Base-by-base conservation (phyloP, 2,888 invertebrate species). In the Trissonchulus latispiculum region DNA sequence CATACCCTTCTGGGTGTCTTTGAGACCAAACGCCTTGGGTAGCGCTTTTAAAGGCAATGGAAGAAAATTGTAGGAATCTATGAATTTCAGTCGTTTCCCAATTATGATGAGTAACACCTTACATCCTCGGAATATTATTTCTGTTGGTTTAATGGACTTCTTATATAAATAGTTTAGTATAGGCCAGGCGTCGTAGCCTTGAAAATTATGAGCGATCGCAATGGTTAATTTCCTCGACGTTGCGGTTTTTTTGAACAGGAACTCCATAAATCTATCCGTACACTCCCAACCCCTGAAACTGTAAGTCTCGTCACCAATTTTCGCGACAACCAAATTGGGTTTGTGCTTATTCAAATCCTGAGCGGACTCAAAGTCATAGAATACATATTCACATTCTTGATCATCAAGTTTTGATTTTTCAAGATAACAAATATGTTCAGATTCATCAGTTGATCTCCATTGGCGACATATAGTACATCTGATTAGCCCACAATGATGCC, bases 201-300 rank as follows among this genome's bases (percentile, higher is more conserved):
- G 23, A 3, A 66, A 2, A 35, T 75, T 74, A 48, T 76, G 76
- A 0, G 76, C 76, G 2, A 77, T 37, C 8, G 33, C 70, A 23
- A 18, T 70, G 48, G 23, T 48, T 15, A 15, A 23, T 48, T 48
- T 48, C 48, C 23, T 48, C 8, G 48, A 48, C 48, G 8, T 48
- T 15, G 8, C 23, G 23, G 23, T 48, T 3, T 29, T 8, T 15
- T 33, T 33, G 33, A 64, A 31, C 33, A 64, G 28, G 8, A 31
- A 15, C 18, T 28, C 8, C 64, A 64, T 64, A 33, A 64, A 64
- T 8, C 28, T 28, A 3, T 8, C 64, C 8, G 28, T 33, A n/a
- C 64, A 64, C 18, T 3, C 28, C 8, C 28, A 8, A n/a, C 64
- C 64, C 8, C 23, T 15, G 33, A 31, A 33, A 33, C 8, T 33